A percentile compares a stretch with the other conserved stretches of the same genome.
Evolutionary conservation across 2,797 vertebrate species (phyloP).

Genomic region (Scarus forsteni): DNA sequence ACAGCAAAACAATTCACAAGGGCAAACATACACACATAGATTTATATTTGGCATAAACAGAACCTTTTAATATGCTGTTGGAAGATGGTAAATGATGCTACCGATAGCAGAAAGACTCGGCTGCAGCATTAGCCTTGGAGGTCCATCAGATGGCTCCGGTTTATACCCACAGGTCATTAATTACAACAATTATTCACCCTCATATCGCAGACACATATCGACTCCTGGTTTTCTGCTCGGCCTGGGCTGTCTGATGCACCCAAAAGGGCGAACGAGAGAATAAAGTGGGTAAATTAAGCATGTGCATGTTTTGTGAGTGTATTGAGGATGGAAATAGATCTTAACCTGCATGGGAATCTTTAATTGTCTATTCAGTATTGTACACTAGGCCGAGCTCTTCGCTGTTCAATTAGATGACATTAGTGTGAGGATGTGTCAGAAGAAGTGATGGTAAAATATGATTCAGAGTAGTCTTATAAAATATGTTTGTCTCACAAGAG

Average conservation of each 20-base stretch:
- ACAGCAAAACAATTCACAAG: conserved; percentile 19
- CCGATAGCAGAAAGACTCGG: conserved; percentile 39
- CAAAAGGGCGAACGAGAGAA: conserved; percentile 50
- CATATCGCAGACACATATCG: conserved; percentile 78
- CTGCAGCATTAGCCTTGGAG: conserved; percentile 60
- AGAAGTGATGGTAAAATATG: conserved; percentile 50
- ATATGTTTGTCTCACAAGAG: conserved; percentile 50
- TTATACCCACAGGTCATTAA: conserved; percentile 83
- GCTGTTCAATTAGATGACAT: conserved; percentile 70
- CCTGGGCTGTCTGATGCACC: conserved; percentile 45
- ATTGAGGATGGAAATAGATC: conserved; percentile 50
- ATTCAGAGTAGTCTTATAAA: conserved; percentile 22
- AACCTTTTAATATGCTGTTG: conserved; percentile 46
- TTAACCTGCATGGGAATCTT: conserved; percentile 44
- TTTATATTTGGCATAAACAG: conserved; percentile 12
- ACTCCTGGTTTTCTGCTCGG: conserved; percentile 62
- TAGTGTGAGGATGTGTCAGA: conserved; percentile 57
- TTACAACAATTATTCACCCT: conserved; percentile 86
- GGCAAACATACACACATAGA: conserved; percentile 23
- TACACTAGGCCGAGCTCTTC: conserved; percentile 16
- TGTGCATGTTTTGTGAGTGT: conserved; percentile 36
- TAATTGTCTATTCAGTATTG: conserved; percentile 55
- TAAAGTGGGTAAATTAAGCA: conserved; percentile 49
- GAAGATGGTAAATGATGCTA: conserved; percentile 53
- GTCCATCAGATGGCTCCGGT: conserved; percentile 58